Evolutionary conservation across 2,888 invertebrate genomes (phyloP).

Genomic region (Dexiosoma caninum): DNA sequence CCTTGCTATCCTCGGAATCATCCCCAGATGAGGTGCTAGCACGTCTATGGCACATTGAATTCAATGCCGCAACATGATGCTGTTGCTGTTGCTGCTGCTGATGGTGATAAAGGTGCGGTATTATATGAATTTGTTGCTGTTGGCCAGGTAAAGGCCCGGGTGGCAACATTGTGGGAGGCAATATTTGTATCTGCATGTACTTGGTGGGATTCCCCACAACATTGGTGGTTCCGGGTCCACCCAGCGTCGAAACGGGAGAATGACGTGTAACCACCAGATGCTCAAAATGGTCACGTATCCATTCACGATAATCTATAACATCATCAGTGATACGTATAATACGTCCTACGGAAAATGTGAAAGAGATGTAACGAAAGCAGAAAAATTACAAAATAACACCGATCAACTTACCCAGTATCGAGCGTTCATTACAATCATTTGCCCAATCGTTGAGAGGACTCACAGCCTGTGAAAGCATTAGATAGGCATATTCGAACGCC

Average conservation of each 20-base stretch:
- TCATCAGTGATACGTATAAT: conserved; percentile 96
- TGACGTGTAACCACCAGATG: conserved; percentile 73
- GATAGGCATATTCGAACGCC: conserved; percentile 98
- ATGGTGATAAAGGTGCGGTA: conserved; percentile 63
- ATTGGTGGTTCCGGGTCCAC: conserved; percentile 59
- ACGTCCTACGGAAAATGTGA: conserved; percentile 81
- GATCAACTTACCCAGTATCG: conserved; percentile 81
- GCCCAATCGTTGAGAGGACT: conserved; percentile 79
- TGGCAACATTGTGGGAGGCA: conserved; percentile 69
- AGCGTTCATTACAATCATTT: conserved; percentile 80
- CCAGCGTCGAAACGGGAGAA: conserved; percentile 69
- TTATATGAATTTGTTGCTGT: conserved; percentile 63
- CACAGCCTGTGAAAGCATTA: conserved; percentile 87
- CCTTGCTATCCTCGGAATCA: conserved; percentile 78
- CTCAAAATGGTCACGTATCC: conserved; percentile 78
- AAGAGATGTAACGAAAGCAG: background rate
- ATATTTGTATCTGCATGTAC: conserved; percentile 69
- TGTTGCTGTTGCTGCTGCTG: conserved; percentile 66
- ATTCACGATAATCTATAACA: conserved; percentile 83
- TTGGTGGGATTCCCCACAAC: conserved; percentile 66
- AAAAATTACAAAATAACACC: background rate
- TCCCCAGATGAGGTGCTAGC: conserved; percentile 77
- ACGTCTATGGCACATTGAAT: conserved; percentile 71
- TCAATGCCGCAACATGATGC: conserved; percentile 67
- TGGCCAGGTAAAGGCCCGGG: conserved; percentile 61